Evolutionary conservation across 2,888 invertebrate genomes (phyloP).

Genomic region (Archaeoteleia sp.): DNA sequence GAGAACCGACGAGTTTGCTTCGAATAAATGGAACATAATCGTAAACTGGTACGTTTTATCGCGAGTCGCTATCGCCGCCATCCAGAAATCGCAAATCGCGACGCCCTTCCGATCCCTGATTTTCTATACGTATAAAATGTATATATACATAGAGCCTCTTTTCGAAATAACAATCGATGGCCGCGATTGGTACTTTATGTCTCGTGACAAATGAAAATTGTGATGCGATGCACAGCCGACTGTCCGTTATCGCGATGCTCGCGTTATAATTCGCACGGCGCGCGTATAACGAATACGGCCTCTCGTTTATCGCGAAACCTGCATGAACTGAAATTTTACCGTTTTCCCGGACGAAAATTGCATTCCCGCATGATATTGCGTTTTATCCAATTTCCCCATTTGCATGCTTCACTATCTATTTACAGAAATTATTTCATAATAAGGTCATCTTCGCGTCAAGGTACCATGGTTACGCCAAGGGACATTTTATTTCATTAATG

Average conservation of each 20-base stretch:
- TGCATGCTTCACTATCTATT: slow-evolving; percentile 18
- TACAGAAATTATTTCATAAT: slow-evolving; percentile 25
- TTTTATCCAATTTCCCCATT: slow-evolving; percentile 47
- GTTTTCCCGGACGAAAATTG: slow-evolving; percentile 61
- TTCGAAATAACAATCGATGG: slow-evolving; percentile 40
- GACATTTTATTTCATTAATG: too few relatives aligned
- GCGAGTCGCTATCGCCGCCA: slow-evolving; percentile 44
- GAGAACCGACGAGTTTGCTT: slow-evolving; percentile 45
- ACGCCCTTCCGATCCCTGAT: slow-evolving; percentile 29
- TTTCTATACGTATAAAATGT: slow-evolving; percentile 3
- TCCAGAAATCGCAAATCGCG: slow-evolving; percentile 49
- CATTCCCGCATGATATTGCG: slow-evolving; percentile 39
- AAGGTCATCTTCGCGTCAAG: slow-evolving; percentile 12
- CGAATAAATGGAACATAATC: slow-evolving; percentile 53
- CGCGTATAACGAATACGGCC: slow-evolving; percentile 39
- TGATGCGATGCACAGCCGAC: slow-evolving; percentile 37
- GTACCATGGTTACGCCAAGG: too few relatives aligned
- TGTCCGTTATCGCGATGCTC: slow-evolving; percentile 46
- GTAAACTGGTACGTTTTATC: slow-evolving; percentile 52
- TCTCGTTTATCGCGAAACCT: slow-evolving; percentile 46
- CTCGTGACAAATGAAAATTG: slow-evolving; percentile 56
- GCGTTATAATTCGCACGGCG: slow-evolving; percentile 50
- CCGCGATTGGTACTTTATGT: slow-evolving; percentile 48
- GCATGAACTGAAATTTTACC: slow-evolving; percentile 53
- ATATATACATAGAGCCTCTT: slow-evolving; percentile 21